Base-by-base conservation (phyloP, 2,888 invertebrate species). In the Drosophila stalkeri region DNA sequence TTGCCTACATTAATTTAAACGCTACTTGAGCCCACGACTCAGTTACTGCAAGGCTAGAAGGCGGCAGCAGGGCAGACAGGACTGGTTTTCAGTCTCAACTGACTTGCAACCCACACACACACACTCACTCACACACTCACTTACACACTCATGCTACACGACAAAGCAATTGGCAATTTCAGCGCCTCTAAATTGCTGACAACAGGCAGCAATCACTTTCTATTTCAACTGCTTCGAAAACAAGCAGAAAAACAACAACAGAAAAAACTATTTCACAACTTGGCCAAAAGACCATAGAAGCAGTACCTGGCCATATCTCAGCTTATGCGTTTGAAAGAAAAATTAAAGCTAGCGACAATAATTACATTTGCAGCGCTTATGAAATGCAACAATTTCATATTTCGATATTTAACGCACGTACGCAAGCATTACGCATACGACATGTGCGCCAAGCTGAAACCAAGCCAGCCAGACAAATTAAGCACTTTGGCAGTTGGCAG, bases 1-100 rank as follows among this genome's bases (percentile, higher is more conserved):
- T 85, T 89, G 90, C 77, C 85, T 75, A 80, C 79, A 82, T 79
- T 86, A 89, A 89, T 82, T 84, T 75, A 70, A 78, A 63, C 72
- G 84, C 85, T 82, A 86, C 89, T 79, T 84, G 64, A 47, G 77
- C 75, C 72, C 75, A 67, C 77, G 75, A 57, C 75, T 74, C 63
- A 27, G 27, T 20, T 67, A 70, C 72, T 18, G 41, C 27, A 23
- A 31, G 31, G 65, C 67, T 61, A 77, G 43, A 31, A 33, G 43
- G 33, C 8, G 27, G 57, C 46, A 33, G 44, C 18, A 35, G 16
- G 11, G 20, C 59, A 27, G 54, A 27, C 52, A 54, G 55, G 55
- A 55, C 39, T 55, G 55, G 55, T 56, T 44, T 70, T 47, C 33
- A 18, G 44, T 33, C 31, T 52, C 44, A 51, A 72, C 52, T 69